phyloP scores from a whole-genome alignment of 2,113 vertebrate genomes.

The Ophthalmolycus amberensis region DNA sequence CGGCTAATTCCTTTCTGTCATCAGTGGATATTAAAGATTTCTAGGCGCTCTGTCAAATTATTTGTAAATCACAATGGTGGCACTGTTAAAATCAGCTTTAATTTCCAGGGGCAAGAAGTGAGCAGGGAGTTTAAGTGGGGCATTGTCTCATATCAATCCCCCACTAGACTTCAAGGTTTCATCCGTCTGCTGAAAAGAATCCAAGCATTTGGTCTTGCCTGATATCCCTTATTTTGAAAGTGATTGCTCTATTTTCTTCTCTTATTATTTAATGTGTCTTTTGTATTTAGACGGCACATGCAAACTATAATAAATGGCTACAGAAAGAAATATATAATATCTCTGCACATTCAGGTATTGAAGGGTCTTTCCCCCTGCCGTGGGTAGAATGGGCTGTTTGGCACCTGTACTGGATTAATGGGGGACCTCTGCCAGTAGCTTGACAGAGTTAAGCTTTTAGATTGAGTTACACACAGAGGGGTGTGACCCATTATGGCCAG shows the following conservation, averaged over 20 bases:
- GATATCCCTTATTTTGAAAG: background rate
- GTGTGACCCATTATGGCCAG: slow-evolving; percentile 87
- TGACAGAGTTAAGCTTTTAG: slow-evolving; percentile 89
- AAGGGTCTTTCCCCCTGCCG: slow-evolving; percentile 8
- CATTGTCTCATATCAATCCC: slow-evolving; percentile 77
- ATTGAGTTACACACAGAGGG: slow-evolving; percentile 91
- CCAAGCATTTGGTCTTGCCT: background rate
- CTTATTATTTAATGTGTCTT: background rate
- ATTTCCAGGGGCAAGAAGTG: slow-evolving; percentile 84
- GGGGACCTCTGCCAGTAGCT: slow-evolving; percentile 89
- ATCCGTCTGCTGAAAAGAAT: slow-evolving; percentile 43
- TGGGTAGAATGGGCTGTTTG: slow-evolving; percentile 78
- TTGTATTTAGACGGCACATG: background rate
- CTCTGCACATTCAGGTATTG: background rate
- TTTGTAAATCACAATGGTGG: slow-evolving; percentile 90
- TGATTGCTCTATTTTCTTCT: background rate
- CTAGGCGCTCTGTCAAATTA: slow-evolving; percentile 83
- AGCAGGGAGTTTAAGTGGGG: slow-evolving; percentile 68
- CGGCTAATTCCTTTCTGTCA: slow-evolving; percentile 98
- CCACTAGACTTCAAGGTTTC: slow-evolving; percentile 57
- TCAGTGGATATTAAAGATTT: slow-evolving; percentile 97
- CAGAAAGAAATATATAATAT: background rate
- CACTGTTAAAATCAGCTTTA: slow-evolving; percentile 89
- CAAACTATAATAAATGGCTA: background rate
- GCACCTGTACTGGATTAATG: slow-evolving; percentile 96